Conservation (phyloP, 2,888 invertebrate species). For the Synergus umbraculus region DNA sequence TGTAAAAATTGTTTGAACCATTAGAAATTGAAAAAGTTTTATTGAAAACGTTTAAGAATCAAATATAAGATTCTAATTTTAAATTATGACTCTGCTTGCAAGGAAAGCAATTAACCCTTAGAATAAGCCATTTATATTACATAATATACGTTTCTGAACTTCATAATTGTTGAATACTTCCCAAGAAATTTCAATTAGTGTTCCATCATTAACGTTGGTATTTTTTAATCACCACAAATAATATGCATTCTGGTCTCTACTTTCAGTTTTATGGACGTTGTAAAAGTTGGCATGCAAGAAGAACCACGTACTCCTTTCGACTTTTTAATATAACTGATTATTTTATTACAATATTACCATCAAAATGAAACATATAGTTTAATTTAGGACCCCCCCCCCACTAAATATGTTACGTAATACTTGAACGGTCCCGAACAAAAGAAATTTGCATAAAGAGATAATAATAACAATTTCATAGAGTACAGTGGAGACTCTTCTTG, state of each 20-base stretch:
- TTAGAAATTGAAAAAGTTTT: neutral
- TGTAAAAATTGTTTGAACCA: neutral
- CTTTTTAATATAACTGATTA: too few relatives aligned
- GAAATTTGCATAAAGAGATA: neutral
- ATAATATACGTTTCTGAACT: neutral
- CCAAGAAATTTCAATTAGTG: slow-evolving; percentile 11
- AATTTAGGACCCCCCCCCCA: too few relatives aligned
- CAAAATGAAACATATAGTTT: too few relatives aligned
- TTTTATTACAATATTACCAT: too few relatives aligned
- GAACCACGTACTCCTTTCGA: neutral
- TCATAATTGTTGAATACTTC: neutral
- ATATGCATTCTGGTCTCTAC: neutral
- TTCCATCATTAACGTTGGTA: neutral
- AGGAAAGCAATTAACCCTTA: too few relatives aligned
- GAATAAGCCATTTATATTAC: neutral
- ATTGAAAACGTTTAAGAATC: neutral
- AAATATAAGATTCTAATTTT: too few relatives aligned
- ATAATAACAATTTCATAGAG: neutral
- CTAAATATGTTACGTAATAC: too few relatives aligned
- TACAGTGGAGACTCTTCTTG: neutral
- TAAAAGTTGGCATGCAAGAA: neutral
- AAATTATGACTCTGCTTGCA: too few relatives aligned
- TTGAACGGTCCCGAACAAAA: neutral
- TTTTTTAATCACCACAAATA: slow-evolving; percentile 27
- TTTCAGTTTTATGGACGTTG: neutral